Evolutionary conservation across 2,113 vertebrate genomes (phyloP).

Genomic region (Hylia prasina): DNA sequence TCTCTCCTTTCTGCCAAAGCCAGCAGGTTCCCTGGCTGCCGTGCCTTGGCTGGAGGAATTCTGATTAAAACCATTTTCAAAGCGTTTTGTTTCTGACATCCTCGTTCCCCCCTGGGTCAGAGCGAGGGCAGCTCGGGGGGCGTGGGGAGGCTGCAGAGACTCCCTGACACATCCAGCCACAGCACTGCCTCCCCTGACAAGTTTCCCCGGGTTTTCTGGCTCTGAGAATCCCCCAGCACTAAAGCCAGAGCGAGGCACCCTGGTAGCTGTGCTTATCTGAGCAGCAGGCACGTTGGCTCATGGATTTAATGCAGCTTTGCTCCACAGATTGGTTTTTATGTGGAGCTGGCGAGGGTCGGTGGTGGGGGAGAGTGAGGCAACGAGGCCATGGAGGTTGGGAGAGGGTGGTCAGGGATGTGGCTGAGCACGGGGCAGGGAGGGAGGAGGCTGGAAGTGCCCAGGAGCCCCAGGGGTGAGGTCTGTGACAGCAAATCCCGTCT

Average conservation of each 20-base stretch:
- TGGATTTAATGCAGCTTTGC: constrained; percentile 8
- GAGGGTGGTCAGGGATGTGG: neutral
- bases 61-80: constrained; percentile 29
- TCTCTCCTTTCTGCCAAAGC: neutral
- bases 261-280: neutral
- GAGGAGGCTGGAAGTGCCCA: accelerated
- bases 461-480: neutral
- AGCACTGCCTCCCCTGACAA: neutral
- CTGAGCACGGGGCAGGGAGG: accelerated
- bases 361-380: neutral
- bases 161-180: neutral
- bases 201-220: neutral
- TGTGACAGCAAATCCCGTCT: neutral
- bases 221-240: neutral
- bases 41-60: constrained; percentile 10
- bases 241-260: neutral
- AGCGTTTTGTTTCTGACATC: neutral
- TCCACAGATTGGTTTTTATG: neutral
- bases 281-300: neutral
- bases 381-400: neutral
- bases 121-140: neutral
- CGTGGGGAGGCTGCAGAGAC: neutral
- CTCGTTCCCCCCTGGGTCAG: neutral
- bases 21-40: neutral
- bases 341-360: neutral